Evolutionary conservation across 1,140 invertebrate species (phyloP).

Genomic region (Drosophila eugracilis): DNA sequence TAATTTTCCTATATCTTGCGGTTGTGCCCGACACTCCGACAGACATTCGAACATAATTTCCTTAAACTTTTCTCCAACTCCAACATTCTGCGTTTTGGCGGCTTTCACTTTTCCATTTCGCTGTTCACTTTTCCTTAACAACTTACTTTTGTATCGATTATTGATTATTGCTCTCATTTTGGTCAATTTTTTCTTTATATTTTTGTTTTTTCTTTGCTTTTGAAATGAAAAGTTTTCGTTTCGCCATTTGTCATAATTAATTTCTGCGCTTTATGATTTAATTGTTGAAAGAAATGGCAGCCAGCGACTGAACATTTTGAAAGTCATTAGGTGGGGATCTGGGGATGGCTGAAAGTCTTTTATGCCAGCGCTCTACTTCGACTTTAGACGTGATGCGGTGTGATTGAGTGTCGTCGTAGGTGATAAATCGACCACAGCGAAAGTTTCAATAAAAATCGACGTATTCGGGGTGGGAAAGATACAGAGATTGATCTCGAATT

Average conservation of each 20-base stretch:
- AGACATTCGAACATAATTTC: constrained; percentile 54
- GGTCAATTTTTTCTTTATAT: constrained; percentile 20
- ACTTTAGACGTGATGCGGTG: constrained; percentile 27
- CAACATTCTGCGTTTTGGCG: constrained; percentile 36
- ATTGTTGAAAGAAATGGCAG: constrained; percentile 42
- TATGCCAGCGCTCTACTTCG: constrained; percentile 58
- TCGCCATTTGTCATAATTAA: constrained; percentile 77
- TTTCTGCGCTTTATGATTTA: constrained; percentile 70
- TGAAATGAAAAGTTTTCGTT: constrained; percentile 74
- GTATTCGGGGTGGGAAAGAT: constrained; percentile 8
- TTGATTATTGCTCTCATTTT: constrained; percentile 67
- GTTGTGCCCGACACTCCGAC: constrained; percentile 36
- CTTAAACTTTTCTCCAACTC: constrained; percentile 50
- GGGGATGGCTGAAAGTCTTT: constrained; percentile 39
- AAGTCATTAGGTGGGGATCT: constrained; percentile 57
- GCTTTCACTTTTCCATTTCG: constrained; percentile 75
- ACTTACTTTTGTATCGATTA: constrained; percentile 74
- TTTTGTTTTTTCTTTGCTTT: constrained; percentile 18
- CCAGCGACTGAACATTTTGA: constrained; percentile 42
- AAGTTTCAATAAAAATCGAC: constrained; percentile 46
- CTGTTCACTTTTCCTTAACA: constrained; percentile 65
- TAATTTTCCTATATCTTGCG: constrained; percentile 67
- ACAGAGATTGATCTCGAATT: background rate
- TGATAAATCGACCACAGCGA: constrained; percentile 65
- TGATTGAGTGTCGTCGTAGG: constrained; percentile 41